These are phyloP conservation scores for Drosophila kurseongensis DNA, from an alignment of 1,140 invertebrate genomes.

Conservation along the genomic window DNA sequence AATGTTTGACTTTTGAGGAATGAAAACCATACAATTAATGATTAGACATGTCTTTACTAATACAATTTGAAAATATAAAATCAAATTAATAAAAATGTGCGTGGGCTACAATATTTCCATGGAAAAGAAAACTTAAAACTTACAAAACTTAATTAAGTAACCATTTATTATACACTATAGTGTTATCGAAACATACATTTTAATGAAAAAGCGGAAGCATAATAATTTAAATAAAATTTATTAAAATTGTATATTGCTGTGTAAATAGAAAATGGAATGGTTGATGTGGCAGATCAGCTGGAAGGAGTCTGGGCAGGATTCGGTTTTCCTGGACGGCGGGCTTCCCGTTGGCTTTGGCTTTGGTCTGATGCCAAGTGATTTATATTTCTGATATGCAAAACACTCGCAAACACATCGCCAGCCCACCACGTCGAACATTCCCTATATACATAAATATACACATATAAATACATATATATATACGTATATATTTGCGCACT, in stretches of 20 bases:
- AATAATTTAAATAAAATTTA: background rate
- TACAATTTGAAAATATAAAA: no score
- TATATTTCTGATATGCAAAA: slow-evolving; percentile 82
- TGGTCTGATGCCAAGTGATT: slow-evolving; percentile 80
- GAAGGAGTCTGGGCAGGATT: slow-evolving; percentile 11
- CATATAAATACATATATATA: slow-evolving; percentile 1
- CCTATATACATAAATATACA: slow-evolving; percentile 6
- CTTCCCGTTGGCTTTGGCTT: slow-evolving; percentile 54
- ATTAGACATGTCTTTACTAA: no score
- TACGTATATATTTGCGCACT: slow-evolving; percentile 3
- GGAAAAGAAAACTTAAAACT: no score
- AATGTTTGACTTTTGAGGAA: no score
- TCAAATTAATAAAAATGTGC: no score
- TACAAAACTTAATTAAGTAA: no score
- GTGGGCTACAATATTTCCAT: no score
- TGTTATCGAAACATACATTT: no score
- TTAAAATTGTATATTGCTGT: background rate
- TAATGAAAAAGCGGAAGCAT: no score
- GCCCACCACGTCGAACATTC: slow-evolving; percentile 47
- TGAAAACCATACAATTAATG: no score
- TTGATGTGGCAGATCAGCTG: slow-evolving; percentile 35
- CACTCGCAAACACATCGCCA: slow-evolving; percentile 72
- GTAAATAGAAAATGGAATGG: slow-evolving; percentile 15
- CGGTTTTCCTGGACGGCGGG: slow-evolving; percentile 40
- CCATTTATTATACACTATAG: no score